Conservation (phyloP, 2,888 invertebrate species). For the Yponomeuta plumbellus region DNA sequence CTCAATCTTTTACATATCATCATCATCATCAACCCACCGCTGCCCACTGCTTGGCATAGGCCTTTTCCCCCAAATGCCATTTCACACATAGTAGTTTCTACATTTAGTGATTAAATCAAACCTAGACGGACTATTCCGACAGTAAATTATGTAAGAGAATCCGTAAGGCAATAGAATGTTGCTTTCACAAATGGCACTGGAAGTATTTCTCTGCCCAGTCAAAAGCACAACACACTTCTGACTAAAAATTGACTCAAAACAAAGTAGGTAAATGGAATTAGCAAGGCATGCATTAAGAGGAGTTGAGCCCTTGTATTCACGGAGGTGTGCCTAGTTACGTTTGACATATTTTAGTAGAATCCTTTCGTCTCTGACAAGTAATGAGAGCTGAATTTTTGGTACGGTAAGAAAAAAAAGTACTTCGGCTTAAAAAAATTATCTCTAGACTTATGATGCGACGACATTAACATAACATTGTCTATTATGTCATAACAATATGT, state of each 20-base stretch:
- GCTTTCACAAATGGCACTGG: too few species aligned
- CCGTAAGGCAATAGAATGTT: too few species aligned
- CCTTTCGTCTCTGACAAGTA: conserved; percentile 50
- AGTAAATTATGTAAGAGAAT: too few species aligned
- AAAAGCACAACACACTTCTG: not conserved
- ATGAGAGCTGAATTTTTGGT: conserved; percentile 70
- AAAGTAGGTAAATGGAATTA: conserved; percentile 35
- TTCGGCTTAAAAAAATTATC: not conserved
- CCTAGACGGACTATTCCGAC: too few species aligned
- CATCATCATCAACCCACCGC: too few species aligned
- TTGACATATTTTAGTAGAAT: conserved; percentile 76
- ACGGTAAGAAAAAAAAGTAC: conserved; percentile 35
- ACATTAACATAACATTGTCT: not conserved
- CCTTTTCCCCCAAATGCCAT: too few species aligned
- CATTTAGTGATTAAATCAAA: too few species aligned
- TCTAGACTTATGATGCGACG: too few species aligned
- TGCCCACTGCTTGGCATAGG: too few species aligned
- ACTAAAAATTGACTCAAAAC: not conserved
- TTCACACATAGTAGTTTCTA: too few species aligned
- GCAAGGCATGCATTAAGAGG: conserved; percentile 23
- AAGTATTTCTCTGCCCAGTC: too few species aligned
- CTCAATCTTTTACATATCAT: too few species aligned
- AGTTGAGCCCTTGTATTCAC: conserved; percentile 23
- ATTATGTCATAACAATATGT: not conserved
- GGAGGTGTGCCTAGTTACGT: conserved; percentile 42